Evolutionary conservation across 2,113 vertebrate genomes (phyloP), one percentile per base, ranked within the genome.

Genomic region (Cariama cristata): DNA sequence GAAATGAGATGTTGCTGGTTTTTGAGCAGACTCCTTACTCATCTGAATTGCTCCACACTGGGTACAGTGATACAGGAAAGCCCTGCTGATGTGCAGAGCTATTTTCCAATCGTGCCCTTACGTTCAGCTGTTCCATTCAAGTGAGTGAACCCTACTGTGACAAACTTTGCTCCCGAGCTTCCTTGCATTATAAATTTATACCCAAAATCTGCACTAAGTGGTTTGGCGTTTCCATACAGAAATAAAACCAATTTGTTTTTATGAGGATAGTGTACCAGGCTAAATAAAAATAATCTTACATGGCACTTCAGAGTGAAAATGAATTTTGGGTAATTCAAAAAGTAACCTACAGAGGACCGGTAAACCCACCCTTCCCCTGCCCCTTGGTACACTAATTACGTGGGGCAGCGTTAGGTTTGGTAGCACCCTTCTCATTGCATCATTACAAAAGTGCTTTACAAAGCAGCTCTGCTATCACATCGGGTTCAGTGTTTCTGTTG

Each of bases 201-300:
- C 15, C 28, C 55, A 28, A 72, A 68, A 58, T 53, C 42, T 55
- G 38, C 10, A 7, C 8, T 27, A 90, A 74, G 22, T 1, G 2
- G 16, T 40, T 85, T 88, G 38, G 8, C 74, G 67, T 42, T 83
- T 74, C 56, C 44, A 30, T 8, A 85, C 63, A 93, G 93, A 96
- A 97, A 92, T 63, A 96, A 93, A 97, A 92, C 62, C 32, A 49
- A 74, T 91, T 92, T 81, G 71, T 86, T 97, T 98, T 96, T 94
- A 96, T 83, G 75, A 96, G 67, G 55, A 53, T 80, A 91, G 93
- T 33, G 72, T 94, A 88, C 45, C 85, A 96, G 90, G 71, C 86
- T 97, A 98, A 96, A 97, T 95, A 95, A 97, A 97, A 98, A 95
- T 66, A 96, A 94, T 59, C 82, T 77, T 85, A 83, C 49, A 56